Evolutionary conservation across 1,140 invertebrate species (phyloP).

Genomic region (Megalonaias nervosa): DNA sequence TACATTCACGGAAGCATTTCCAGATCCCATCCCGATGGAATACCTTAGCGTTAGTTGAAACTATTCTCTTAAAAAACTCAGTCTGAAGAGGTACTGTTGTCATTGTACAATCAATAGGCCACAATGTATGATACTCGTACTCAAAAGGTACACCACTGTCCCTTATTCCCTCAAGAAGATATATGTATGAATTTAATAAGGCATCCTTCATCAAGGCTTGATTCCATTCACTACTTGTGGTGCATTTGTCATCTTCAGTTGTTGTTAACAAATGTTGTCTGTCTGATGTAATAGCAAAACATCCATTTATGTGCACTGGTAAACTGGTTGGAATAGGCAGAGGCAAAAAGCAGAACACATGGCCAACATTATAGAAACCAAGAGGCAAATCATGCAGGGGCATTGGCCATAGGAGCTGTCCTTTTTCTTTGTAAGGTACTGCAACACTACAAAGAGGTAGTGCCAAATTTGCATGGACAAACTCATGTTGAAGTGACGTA

Average conservation of each 20-base stretch:
- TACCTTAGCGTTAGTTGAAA: background rate
- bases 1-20: slow-evolving; percentile 8
- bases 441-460: slow-evolving; percentile 23
- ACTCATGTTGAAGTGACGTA: background rate
- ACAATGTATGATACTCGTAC: slow-evolving; percentile 8
- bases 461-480: background rate
- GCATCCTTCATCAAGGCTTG: slow-evolving; percentile 12
- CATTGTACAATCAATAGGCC: slow-evolving; percentile 3
- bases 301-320: slow-evolving; percentile 54
- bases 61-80: slow-evolving; percentile 1
- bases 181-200: slow-evolving; percentile 9
- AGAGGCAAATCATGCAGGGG: background rate
- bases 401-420: background rate
- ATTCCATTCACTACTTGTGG: slow-evolving; percentile 10
- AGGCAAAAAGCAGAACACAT: slow-evolving; percentile 55
- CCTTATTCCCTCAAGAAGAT: background rate
- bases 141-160: background rate
- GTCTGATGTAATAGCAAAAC: slow-evolving; percentile 50
- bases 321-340: slow-evolving; percentile 48
- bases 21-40: slow-evolving; percentile 3
- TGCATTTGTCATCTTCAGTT: slow-evolving; percentile 43
- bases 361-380: slow-evolving; percentile 19
- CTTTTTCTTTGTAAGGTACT: background rate
- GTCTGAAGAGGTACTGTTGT: background rate
- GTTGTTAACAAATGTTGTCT: slow-evolving; percentile 32